Evolutionary conservation across 2,113 vertebrate species (phyloP).

Genomic region (Pavo muticus): DNA sequence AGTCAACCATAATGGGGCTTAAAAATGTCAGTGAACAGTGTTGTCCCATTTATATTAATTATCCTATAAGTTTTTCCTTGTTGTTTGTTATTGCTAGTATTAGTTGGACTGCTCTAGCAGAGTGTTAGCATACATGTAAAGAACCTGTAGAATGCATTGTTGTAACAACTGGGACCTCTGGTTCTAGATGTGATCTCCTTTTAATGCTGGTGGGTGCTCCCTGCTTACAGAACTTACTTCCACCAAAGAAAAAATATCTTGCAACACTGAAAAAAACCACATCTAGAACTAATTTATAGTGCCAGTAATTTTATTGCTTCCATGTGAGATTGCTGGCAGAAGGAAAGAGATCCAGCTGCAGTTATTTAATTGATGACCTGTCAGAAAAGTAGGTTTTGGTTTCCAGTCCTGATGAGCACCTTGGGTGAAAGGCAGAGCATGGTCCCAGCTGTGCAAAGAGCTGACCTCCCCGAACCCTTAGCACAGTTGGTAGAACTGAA

Average conservation of each 20-base stretch:
- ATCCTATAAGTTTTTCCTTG: background rate
- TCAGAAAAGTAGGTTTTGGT: background rate
- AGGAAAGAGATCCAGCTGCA: background rate
- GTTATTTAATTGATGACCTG: conserved; percentile 24
- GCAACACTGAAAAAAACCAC: background rate
- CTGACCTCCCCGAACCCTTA: background rate
- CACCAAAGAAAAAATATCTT: background rate
- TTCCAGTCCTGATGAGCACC: background rate
- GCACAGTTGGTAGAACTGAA: background rate
- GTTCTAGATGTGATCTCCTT: background rate
- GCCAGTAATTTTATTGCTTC: background rate
- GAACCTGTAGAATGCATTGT: background rate
- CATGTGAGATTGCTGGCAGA: background rate
- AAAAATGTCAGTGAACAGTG: background rate
- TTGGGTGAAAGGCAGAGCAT: background rate
- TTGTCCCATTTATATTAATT: background rate
- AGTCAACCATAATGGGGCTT: background rate
- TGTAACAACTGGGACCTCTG: background rate
- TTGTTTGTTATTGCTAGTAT: background rate
- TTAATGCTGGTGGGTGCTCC: background rate
- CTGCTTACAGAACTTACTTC: background rate
- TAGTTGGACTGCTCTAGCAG: background rate
- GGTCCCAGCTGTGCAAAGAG: background rate
- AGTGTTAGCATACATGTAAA: background rate
- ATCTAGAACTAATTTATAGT: conserved; percentile 3